phyloP scores from a whole-genome alignment of 2,888 invertebrate genomes.

The Plusia festucae region DNA sequence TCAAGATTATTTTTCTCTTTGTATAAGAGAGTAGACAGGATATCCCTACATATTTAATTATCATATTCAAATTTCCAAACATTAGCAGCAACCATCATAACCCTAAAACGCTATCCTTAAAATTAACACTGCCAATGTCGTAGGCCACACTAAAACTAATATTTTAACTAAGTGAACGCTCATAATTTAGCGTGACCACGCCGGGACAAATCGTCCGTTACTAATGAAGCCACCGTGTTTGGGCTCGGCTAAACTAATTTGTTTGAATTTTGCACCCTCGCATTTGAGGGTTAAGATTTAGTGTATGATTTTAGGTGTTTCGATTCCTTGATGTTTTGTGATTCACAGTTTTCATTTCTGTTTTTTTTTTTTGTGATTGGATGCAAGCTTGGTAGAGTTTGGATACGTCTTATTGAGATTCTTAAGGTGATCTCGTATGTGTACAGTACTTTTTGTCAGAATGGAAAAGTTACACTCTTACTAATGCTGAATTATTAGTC shows the following conservation, averaged over 20 bases:
- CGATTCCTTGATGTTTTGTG: constrained; percentile 7
- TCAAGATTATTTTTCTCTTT: too few relatives aligned
- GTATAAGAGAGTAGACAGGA: not conserved
- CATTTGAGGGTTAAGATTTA: constrained; percentile 53
- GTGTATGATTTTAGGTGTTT: constrained; percentile 36
- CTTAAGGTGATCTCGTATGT: not conserved
- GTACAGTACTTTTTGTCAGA: too few relatives aligned
- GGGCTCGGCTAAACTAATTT: constrained; percentile 49
- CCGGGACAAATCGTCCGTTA: constrained; percentile 79
- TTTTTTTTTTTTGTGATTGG: not conserved
- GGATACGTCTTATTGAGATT: not conserved
- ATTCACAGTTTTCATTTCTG: not conserved
- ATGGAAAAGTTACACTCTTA: too few relatives aligned
- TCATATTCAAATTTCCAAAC: not conserved
- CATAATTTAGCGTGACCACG: constrained; percentile 74
- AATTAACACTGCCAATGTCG: constrained; percentile 60
- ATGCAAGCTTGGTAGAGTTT: too few relatives aligned
- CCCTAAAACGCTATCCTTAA: constrained; percentile 12
- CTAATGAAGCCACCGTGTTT: constrained; percentile 69
- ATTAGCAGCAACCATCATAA: not conserved
- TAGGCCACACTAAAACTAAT: constrained; percentile 73
- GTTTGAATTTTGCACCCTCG: constrained; percentile 50
- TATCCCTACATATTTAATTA: not conserved
- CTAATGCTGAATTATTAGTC: too few relatives aligned
- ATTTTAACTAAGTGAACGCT: constrained; percentile 75